These are phyloP conservation scores for Oxytorus armatus DNA, from an alignment of 2,888 invertebrate species.

Conservation along the genomic window DNA sequence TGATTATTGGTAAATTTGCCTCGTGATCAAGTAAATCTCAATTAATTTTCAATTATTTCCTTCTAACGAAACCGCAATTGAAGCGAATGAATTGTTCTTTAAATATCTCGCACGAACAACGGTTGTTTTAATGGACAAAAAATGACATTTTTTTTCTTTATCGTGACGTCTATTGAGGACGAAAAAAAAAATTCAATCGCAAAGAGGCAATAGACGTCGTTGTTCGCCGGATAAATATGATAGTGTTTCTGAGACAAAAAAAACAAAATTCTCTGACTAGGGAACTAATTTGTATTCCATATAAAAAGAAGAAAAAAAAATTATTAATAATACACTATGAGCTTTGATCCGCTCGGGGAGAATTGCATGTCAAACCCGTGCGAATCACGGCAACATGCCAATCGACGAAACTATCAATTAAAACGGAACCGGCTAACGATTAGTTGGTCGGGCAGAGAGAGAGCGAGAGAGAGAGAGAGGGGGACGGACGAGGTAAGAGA, in stretches of 20 bases:
- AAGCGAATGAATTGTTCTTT: no score
- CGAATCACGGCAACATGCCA: constrained; percentile 37
- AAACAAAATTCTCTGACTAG: no score
- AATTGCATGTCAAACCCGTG: constrained; percentile 5
- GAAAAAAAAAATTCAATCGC: no score
- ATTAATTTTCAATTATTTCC: no score
- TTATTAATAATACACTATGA: constrained; percentile 2
- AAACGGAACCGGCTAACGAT: constrained; percentile 54
- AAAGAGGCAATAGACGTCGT: no score
- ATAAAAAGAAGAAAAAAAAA: not conserved
- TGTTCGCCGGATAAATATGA: no score
- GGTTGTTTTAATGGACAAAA: not conserved
- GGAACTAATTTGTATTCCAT: not conserved
- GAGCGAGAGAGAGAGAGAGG: not conserved
- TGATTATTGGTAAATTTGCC: no score
- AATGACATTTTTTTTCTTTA: not conserved
- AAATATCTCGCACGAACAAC: no score
- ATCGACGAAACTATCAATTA: constrained; percentile 55
- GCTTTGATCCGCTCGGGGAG: not conserved
- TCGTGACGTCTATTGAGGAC: no score
- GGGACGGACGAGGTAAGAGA: constrained; percentile 18
- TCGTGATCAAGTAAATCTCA: no score
- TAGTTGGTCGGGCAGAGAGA: constrained; percentile 13
- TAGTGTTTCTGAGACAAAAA: no score
- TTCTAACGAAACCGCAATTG: no score